Percentiles rank a stretch among this genome's conserved stretches.
Conservation (phyloP, 92 coral and sea anemone genomes). For the Palythoa grandiflora region DNA sequence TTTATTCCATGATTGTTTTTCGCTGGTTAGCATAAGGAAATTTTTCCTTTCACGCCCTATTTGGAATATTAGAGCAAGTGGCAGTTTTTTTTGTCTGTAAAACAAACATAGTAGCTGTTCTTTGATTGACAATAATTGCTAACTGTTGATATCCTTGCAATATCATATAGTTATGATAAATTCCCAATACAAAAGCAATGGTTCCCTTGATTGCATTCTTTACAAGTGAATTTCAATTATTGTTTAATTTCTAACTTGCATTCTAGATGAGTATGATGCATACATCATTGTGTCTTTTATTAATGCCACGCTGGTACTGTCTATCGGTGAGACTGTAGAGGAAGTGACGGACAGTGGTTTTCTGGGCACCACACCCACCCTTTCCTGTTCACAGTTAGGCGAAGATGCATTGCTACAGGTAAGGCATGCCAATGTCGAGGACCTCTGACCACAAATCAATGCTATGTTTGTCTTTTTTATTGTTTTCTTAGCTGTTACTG, state of each 20-base stretch:
- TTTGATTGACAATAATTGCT: no score
- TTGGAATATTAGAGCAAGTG: no score
- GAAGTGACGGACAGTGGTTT: slow-evolving; percentile 99
- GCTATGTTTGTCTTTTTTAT: no score
- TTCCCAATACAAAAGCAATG: not conserved
- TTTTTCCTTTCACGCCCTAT: no score
- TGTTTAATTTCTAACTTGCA: not conserved
- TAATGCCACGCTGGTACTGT: slow-evolving; percentile 96
- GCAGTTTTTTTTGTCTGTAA: no score
- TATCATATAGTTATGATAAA: no score
- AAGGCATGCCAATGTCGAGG: not conserved
- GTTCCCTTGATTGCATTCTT: not conserved
- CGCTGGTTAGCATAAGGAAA: no score
- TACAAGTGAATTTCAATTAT: no score
- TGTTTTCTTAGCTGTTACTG: no score
- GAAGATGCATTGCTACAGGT: slow-evolving; percentile 98
- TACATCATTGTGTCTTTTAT: slow-evolving; percentile 98
- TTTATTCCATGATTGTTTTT: no score
- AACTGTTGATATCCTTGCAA: no score
- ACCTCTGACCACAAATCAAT: not conserved
- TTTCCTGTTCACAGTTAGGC: slow-evolving; percentile 96
- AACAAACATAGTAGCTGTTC: no score
- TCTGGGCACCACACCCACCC: slow-evolving; percentile 97
- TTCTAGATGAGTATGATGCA: slow-evolving; percentile 91
- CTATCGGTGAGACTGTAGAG: slow-evolving; percentile 99